Base-by-base conservation (phyloP, 92 coral and sea anemone species). In the Actinostola sp. region DNA sequence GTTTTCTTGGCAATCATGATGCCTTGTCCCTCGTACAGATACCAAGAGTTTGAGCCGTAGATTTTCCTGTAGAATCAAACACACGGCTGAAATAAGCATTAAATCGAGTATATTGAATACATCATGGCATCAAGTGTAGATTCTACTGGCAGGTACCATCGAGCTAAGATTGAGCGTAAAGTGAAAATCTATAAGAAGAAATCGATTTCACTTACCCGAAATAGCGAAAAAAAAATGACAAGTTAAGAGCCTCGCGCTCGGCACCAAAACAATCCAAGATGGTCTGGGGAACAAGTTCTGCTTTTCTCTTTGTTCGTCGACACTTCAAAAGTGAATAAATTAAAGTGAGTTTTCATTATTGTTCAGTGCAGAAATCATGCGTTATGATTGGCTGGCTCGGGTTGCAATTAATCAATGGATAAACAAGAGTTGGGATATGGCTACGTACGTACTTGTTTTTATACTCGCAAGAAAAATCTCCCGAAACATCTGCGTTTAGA, bases 1-100 rank as follows among this genome's bases (percentile, higher is more conserved):
- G 50, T 56, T 53, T 84, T 84, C 75, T 78, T 84, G 27, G 89
- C 71, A 9, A 89, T 89, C 96, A 90, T 90, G 48, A 44, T 65
- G 34, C 25, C 31, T 13, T 38, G 20, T 36, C 51, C 20, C 39
- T 34, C 59, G 10, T 56, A 17, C 6, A n/a, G 35, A n/a, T 23
- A 42, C 13, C 42, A 21, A 64, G 17, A 13, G 21, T 62, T 64
- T 44, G 27, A 20, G 2, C 31, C 3, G 33, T 42, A 38, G 34
- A 26, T 32, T 49, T 0, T 28, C 8, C 61, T 46, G 55, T 36
- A 50, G 23, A 34, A 61, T 61, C 16, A 51, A 2, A 51, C 30
- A 68, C 20, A 32, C 49, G 11, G 49, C 50, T 56, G 74, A 30
- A 52, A 50, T 30, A 12, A n/a, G 44, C 34, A 30, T 15, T 61